phyloP scores from a whole-genome alignment of 2,797 vertebrate genomes.

The Ctenochaetus hawaiiensis region DNA sequence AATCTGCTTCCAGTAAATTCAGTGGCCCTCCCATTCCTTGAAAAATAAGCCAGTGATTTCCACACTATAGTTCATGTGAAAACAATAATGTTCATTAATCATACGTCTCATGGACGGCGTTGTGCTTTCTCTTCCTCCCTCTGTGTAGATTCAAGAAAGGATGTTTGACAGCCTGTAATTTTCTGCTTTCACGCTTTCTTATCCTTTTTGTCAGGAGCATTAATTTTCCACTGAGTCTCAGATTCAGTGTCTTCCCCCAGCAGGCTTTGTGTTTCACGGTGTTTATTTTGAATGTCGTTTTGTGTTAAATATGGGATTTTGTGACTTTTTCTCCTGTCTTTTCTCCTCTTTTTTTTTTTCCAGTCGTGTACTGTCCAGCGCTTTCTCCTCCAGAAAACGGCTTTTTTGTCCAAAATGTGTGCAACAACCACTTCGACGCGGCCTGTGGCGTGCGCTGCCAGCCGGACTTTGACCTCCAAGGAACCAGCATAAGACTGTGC shows the following conservation, averaged over 20 bases:
- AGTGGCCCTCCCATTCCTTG: conserved; percentile 9
- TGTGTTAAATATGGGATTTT: conserved; percentile 9
- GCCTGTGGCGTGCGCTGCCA: conserved; percentile 94
- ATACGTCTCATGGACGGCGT: neutral
- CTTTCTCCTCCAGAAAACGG: conserved; percentile 93
- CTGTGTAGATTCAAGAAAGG: conserved; percentile 14
- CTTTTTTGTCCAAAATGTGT: conserved; percentile 94
- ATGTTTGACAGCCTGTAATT: conserved; percentile 58
- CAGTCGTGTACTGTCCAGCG: conserved; percentile 91
- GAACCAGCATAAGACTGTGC: conserved; percentile 93
- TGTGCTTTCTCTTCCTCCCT: conserved; percentile 23
- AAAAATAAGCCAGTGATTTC: conserved; percentile 48
- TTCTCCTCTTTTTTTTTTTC: conserved; percentile 7
- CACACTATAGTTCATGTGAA: conserved; percentile 30
- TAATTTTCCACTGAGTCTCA: conserved; percentile 32
- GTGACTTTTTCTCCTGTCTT: neutral
- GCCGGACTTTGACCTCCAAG: conserved; percentile 92
- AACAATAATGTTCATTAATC: conserved; percentile 44
- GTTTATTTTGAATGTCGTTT: neutral
- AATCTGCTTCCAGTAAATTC: conserved; percentile 50
- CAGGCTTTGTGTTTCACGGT: neutral
- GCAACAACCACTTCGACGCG: conserved; percentile 94
- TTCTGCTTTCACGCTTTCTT: conserved; percentile 43
- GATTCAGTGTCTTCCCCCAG: conserved; percentile 15
- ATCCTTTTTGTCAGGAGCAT: conserved; percentile 46